Evolutionary conservation across 37 sponge, comb jelly and placozoan genomes (phyloP).

Genomic region (Spongia lamella): DNA sequence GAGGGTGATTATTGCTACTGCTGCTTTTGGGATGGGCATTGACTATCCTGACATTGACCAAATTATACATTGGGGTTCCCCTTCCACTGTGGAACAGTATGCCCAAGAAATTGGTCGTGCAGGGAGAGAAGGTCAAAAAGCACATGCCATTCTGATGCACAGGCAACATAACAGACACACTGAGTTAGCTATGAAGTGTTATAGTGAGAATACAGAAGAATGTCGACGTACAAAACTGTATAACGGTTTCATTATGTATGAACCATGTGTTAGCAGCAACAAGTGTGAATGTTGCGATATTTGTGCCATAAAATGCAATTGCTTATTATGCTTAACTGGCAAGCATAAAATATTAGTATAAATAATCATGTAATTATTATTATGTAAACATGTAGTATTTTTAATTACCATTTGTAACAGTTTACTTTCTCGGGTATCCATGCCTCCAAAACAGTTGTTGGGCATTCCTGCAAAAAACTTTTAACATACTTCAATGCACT

Average conservation of each 20-base stretch:
- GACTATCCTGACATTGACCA: neutral
- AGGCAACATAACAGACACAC: too few relatives aligned
- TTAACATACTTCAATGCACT: neutral
- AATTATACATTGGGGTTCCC: neutral
- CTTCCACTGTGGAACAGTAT: neutral
- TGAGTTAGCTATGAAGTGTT: neutral
- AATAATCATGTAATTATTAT: too few relatives aligned
- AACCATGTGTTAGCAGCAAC: neutral
- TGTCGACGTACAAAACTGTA: constrained; percentile 16
- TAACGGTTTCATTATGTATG: neutral
- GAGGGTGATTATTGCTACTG: constrained; percentile 6
- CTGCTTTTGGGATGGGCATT: constrained; percentile 19
- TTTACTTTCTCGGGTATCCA: too few relatives aligned
- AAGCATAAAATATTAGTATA: too few relatives aligned
- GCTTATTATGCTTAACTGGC: too few relatives aligned
- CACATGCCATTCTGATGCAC: constrained; percentile 4
- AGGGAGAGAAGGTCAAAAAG: neutral
- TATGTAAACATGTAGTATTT: too few relatives aligned
- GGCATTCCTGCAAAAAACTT: neutral
- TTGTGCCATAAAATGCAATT: constrained; percentile 23
- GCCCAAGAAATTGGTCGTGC: constrained; percentile 5
- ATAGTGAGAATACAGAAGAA: neutral
- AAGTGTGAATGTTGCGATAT: constrained; percentile 37
- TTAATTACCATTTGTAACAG: constrained; percentile 7
- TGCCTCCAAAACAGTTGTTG: too few relatives aligned